phyloP scores from a whole-genome alignment of 2,888 invertebrate species.

The Meliscaeva auricollis region DNA sequence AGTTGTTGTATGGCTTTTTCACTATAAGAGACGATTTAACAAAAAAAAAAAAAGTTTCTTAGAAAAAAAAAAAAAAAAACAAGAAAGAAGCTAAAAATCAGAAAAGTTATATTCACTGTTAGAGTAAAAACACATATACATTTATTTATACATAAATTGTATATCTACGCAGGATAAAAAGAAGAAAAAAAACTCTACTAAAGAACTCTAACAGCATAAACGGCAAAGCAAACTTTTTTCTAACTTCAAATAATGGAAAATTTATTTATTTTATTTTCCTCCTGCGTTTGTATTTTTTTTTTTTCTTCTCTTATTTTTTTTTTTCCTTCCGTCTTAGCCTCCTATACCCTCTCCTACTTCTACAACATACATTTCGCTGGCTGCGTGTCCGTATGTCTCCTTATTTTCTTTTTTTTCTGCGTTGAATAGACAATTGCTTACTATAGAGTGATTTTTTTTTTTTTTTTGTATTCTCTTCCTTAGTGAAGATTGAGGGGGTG shows the following conservation, averaged over 20 bases:
- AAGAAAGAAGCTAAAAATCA: constrained; percentile 71
- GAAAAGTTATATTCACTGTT: constrained; percentile 75
- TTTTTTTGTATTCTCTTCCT: not conserved
- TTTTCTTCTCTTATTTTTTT: constrained; percentile 44
- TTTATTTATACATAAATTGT: constrained; percentile 45
- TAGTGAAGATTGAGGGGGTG: constrained; percentile 7
- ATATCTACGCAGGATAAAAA: constrained; percentile 47
- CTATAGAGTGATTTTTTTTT: constrained; percentile 43
- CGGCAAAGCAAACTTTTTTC: constrained; percentile 59
- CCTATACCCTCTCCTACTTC: not conserved
- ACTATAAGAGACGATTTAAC: constrained; percentile 64
- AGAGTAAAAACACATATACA: constrained; percentile 19
- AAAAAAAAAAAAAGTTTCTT: constrained; percentile 50
- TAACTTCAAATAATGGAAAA: constrained; percentile 76
- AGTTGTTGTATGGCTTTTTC: constrained; percentile 62
- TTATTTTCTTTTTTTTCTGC: constrained; percentile 48
- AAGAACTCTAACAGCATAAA: constrained; percentile 39
- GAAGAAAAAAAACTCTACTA: constrained; percentile 34
- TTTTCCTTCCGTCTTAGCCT: constrained; percentile 25
- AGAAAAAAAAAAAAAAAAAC: constrained; percentile 26
- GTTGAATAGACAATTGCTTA: constrained; percentile 75
- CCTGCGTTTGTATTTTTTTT: constrained; percentile 68
- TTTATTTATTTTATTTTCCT: constrained; percentile 76
- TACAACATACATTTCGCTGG: not conserved
- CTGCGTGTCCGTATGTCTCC: constrained; percentile 42